Base-by-base conservation (phyloP, 2,113 vertebrate genomes). In the Zosterops borbonicus region DNA sequence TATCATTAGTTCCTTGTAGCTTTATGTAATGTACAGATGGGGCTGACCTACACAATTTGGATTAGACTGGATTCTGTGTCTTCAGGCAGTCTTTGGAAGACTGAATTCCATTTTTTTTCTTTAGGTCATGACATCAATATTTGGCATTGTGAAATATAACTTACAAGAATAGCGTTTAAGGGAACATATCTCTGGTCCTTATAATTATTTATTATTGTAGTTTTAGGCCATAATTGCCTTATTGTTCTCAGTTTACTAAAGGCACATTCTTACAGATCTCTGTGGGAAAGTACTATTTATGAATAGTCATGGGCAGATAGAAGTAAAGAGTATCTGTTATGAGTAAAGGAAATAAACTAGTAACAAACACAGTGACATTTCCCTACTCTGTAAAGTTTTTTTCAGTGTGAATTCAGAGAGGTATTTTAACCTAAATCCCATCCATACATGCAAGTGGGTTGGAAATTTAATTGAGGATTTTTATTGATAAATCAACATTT, bases 401-500 rank as follows among this genome's bases (percentile, higher is more conserved):
- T 81, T 75, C 63, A 60, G 5, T 47, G 28, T 59, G 47, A 91
- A 71, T 33, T 8, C 49, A 52, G 23, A 71, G 21, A 68, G 3
- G 8, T 23, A 42, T 47, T 88, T 47, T 42, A 88, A 68, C 8
- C 8, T 64, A 39, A 82, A 75, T 25, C 16, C 5, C 17, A 33
- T 93, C 5, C 46, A 11, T 39, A 39, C 5, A 20, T 20, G 3
- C 16, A 85, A 71, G 6, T 31, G n/a, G 3, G 12, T 59, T 63
- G 46, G 13, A 85, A 85, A 20, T 75, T 75, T 47, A 8, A 67
- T 78, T 47, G 11, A 67, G 71, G 25, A 11, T 17, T 75, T 18
- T 19, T 33, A 11, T 11, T 52, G 8, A 1, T 55, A 69, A 37
- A 39, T 1, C 0, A 7, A 3, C 9, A 60, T 49, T 73, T 83